Conservation (phyloP, 2,113 vertebrate genomes). For the Plestiodon gilberti region DNA sequence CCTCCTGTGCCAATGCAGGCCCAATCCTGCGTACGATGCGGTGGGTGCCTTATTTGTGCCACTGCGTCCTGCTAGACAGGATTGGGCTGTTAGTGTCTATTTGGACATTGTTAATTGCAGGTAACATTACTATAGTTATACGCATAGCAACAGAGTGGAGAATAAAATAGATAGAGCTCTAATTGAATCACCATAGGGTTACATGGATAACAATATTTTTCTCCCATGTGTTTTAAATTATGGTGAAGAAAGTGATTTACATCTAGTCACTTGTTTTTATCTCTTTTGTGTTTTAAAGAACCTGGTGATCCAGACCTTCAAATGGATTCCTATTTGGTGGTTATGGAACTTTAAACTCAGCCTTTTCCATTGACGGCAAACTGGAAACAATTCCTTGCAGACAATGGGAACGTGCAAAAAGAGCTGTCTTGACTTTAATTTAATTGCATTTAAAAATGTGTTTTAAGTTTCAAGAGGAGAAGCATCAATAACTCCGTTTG, state of each 20-base stretch:
- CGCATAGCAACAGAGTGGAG: neutral
- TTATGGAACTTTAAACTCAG: neutral
- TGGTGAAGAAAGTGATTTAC: neutral
- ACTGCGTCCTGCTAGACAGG: too few relatives aligned
- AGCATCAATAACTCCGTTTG: neutral
- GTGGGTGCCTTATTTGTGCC: too few relatives aligned
- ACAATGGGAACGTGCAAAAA: too few relatives aligned
- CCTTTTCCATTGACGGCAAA: neutral
- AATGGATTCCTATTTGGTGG: neutral
- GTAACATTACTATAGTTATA: slow-evolving; percentile 10
- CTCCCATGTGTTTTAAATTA: slow-evolving; percentile 5
- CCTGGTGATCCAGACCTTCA: neutral
- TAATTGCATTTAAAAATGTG: neutral
- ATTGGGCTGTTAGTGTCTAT: too few relatives aligned
- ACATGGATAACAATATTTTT: neutral
- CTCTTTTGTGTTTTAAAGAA: neutral
- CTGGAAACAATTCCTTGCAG: neutral
- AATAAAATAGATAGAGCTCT: neutral
- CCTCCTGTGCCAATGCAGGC: too few relatives aligned
- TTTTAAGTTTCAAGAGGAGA: neutral
- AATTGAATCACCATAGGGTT: neutral
- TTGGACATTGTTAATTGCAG: neutral
- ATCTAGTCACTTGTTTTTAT: neutral
- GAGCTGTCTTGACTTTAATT: neutral
- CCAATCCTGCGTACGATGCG: too few relatives aligned